These are phyloP conservation scores for Aurelia coerulea DNA, from an alignment of 30 jellyfish, hydroid and myxozoan genomes.

Conservation along the genomic window DNA sequence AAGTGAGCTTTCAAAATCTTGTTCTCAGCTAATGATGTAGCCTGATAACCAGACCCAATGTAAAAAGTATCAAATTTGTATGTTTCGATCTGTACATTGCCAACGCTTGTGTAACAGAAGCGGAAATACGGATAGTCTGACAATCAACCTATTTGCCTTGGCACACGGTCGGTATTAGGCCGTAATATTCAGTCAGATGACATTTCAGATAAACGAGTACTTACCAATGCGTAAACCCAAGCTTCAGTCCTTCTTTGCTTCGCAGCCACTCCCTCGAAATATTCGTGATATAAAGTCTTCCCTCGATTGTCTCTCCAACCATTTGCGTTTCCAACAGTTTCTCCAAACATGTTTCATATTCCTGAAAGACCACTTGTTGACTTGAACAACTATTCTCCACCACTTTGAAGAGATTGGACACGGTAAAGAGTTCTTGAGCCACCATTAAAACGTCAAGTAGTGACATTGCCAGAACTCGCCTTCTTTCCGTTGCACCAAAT, in stretches of 20 bases:
- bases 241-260: conserved; percentile 15
- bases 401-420: conserved; percentile 44
- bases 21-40: too few species aligned
- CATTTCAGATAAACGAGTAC: background rate
- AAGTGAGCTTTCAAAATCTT: too few species aligned
- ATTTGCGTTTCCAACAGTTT: conserved; percentile 32
- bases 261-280: conserved; percentile 23
- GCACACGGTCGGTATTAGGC: too few species aligned
- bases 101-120: too few species aligned
- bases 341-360: conserved; percentile 39
- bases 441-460: conserved; percentile 45
- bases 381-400: conserved; percentile 57
- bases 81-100: too few species aligned
- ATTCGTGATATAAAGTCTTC: conserved; percentile 21
- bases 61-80: too few species aligned
- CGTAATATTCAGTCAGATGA: background rate
- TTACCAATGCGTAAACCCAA: conserved; percentile 28
- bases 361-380: conserved; percentile 59
- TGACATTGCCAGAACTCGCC: conserved; percentile 41
- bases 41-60: too few species aligned
- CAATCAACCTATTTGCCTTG: too few species aligned
- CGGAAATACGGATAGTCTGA: too few species aligned
- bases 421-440: conserved; percentile 29
- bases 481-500: conserved; percentile 44
- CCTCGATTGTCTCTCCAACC: conserved; percentile 50